Evolutionary conservation across 2,797 vertebrate species (phyloP).

Genomic region (Chromobotia macracanthus): DNA sequence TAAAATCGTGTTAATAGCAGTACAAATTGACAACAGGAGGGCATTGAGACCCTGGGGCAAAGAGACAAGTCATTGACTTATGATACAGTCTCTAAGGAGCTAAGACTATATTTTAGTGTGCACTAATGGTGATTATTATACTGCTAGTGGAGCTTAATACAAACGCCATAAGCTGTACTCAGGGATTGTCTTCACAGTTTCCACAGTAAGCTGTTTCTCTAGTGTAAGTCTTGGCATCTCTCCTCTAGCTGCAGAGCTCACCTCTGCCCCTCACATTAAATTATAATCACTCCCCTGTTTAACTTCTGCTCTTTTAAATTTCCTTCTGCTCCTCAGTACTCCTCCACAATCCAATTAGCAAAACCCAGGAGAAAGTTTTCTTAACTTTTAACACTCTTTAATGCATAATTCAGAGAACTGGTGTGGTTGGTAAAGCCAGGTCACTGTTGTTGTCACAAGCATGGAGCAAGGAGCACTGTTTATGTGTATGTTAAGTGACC

Average conservation of each 20-base stretch:
- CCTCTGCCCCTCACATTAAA: slow-evolving; percentile 55
- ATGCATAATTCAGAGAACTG: slow-evolving; percentile 30
- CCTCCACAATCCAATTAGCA: slow-evolving; percentile 50
- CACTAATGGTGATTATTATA: slow-evolving; percentile 23
- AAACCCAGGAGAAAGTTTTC: slow-evolving; percentile 29
- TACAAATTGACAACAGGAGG: not conserved
- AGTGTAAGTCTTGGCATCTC: slow-evolving; percentile 16
- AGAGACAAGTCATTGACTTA: not conserved
- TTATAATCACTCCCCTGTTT: slow-evolving; percentile 54
- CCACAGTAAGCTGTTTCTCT: slow-evolving; percentile 23
- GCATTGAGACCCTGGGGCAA: slow-evolving; percentile 12
- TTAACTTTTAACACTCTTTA: slow-evolving; percentile 46
- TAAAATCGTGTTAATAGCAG: not conserved
- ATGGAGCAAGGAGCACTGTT: no score
- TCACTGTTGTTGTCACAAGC: no score
- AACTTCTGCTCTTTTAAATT: slow-evolving; percentile 43
- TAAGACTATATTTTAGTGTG: slow-evolving; percentile 22
- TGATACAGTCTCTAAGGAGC: slow-evolving; percentile 13
- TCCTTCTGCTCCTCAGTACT: slow-evolving; percentile 26
- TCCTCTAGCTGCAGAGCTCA: slow-evolving; percentile 44
- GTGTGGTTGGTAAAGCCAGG: slow-evolving; percentile 17
- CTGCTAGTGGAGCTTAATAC: slow-evolving; percentile 15
- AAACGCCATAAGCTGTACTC: slow-evolving; percentile 10
- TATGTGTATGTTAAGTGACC: no score
- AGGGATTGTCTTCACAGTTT: not conserved